A percentile compares a stretch with the other conserved stretches of the same genome.
Conservation (phyloP, 2,888 invertebrate species). For the Drosophila mimica region DNA sequence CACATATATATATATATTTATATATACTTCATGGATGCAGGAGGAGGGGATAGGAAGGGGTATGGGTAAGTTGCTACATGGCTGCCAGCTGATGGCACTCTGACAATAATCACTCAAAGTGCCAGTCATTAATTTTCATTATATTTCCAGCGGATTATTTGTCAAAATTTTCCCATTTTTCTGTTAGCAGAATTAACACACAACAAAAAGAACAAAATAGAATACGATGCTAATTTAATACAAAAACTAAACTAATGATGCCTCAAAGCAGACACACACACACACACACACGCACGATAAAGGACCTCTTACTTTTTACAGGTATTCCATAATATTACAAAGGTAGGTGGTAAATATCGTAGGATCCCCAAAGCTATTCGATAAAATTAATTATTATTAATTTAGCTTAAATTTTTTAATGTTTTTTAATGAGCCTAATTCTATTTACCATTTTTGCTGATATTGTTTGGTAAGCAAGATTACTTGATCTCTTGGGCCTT, state of each 20-base stretch:
- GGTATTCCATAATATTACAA: background rate
- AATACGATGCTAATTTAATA: slow-evolving; percentile 17
- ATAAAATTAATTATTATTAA: too few species aligned
- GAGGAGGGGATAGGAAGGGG: background rate
- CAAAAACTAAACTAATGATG: slow-evolving; percentile 33
- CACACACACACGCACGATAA: background rate
- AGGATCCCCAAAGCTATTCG: too few species aligned
- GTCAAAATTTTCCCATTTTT: slow-evolving; percentile 31
- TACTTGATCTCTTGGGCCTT: background rate
- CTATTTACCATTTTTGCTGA: background rate
- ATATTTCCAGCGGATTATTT: slow-evolving; percentile 47
- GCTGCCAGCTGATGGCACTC: slow-evolving; percentile 18
- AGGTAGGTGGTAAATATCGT: background rate
- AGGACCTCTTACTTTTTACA: background rate
- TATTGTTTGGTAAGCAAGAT: background rate
- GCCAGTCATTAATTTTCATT: slow-evolving; percentile 65
- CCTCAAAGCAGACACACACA: slow-evolving; percentile 1
- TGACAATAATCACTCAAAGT: slow-evolving; percentile 56
- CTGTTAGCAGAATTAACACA: background rate
- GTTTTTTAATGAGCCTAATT: background rate
- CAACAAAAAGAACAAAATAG: background rate
- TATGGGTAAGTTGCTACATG: background rate
- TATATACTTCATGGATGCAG: background rate
- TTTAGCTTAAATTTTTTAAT: too few species aligned
- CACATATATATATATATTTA: slow-evolving; percentile 2